Conservation (phyloP, 1,140 invertebrate genomes). For the Brachionus rotundiformis region DNA sequence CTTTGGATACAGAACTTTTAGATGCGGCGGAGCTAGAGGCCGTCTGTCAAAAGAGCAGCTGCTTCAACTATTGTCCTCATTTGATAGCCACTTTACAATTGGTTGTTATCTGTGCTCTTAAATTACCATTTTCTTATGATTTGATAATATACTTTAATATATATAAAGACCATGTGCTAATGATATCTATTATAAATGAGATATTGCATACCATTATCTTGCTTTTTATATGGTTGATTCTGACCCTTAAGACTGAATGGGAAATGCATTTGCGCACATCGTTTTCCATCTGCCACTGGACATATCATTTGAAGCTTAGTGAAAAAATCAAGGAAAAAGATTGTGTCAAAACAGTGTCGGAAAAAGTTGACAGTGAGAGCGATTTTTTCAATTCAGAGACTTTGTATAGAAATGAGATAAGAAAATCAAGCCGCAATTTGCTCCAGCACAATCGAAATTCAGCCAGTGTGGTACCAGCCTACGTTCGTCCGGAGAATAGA, state of each 20-base stretch:
- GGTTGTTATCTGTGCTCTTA: constrained; percentile 1
- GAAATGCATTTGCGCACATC: constrained; percentile 27
- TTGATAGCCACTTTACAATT: constrained; percentile 27
- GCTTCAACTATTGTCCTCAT: constrained; percentile 47
- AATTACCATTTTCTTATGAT: constrained; percentile 34
- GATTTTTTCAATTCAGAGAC: constrained; percentile 29
- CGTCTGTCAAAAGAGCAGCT: neutral
- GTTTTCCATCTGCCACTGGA: constrained; percentile 21
- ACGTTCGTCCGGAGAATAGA: constrained; percentile 10
- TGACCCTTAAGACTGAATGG: constrained; percentile 26
- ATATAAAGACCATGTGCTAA: neutral
- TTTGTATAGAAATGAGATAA: constrained; percentile 43
- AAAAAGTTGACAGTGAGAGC: neutral
- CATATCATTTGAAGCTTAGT: constrained; percentile 24
- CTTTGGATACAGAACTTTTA: neutral
- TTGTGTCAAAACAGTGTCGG: neutral
- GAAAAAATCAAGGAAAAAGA: neutral
- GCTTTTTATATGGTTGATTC: constrained; percentile 8
- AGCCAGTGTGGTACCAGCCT: neutral
- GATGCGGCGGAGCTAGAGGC: neutral
- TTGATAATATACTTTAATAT: constrained; percentile 29
- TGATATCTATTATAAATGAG: constrained; percentile 13
- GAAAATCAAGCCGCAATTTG: constrained; percentile 29
- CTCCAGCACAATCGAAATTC: constrained; percentile 19
- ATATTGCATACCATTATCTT: constrained; percentile 30